Percentiles rank a stretch among this genome's conserved stretches.
Evolutionary conservation across 2,797 vertebrate genomes (phyloP).

Genomic region (Chiloscyllium punctatum): DNA sequence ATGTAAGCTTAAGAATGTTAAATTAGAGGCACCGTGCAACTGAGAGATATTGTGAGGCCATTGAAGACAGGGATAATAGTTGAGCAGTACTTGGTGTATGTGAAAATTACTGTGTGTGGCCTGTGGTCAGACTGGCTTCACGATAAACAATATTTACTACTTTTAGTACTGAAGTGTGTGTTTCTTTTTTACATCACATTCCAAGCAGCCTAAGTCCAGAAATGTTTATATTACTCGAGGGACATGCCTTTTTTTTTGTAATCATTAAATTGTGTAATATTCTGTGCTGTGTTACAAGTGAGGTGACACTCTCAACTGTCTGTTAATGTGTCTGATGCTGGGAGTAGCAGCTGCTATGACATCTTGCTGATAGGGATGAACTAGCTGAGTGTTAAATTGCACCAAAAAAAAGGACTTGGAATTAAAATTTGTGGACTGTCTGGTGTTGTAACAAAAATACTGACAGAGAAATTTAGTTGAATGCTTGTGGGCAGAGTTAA

Average conservation of each 20-base stretch:
- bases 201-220: neutral
- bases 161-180: neutral
- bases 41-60: neutral
- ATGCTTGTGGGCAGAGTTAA: neutral
- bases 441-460: conserved; percentile 8
- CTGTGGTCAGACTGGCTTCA: neutral
- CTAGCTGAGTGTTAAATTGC: too few relatives aligned
- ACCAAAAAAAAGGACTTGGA: neutral
- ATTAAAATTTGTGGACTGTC: neutral
- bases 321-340: neutral
- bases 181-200: conserved; percentile 7
- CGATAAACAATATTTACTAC: conserved; percentile 7
- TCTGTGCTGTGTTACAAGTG: neutral
- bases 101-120: neutral
- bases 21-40: neutral
- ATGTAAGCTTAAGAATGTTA: neutral
- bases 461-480: neutral
- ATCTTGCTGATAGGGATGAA: conserved; percentile 18
- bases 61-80: neutral
- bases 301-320: neutral
- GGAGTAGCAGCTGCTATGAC: neutral
- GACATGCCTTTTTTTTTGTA: neutral
- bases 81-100: neutral
- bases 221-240: conserved; percentile 4
- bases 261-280: neutral